Percentiles rank a stretch among this genome's conserved stretches.
Evolutionary conservation across 2,888 invertebrate genomes (phyloP).

Genomic region (Isotomurus palustris): DNA sequence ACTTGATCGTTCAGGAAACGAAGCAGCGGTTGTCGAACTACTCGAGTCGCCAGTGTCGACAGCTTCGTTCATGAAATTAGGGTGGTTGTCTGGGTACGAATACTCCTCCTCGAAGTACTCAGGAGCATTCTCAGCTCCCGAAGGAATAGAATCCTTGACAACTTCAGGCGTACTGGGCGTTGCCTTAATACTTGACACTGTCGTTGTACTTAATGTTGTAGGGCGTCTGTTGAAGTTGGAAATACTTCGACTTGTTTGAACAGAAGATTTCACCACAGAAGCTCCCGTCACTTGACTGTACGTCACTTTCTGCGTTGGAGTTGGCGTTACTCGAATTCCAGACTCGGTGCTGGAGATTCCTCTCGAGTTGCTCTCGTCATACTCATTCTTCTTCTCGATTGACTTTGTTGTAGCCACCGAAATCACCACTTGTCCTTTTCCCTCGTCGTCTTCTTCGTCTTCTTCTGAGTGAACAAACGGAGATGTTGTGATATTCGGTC

Average conservation of each 20-base stretch:
- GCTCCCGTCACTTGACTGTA: conserved; percentile 43
- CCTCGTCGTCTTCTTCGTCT: conserved; percentile 20
- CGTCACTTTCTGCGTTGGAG: conserved; percentile 48
- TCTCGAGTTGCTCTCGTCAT: conserved; percentile 20
- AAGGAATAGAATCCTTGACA: conserved; percentile 33
- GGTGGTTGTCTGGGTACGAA: conserved; percentile 46
- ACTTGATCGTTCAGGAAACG: too few relatives aligned
- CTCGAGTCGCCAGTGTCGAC: conserved; percentile 16
- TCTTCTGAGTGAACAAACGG: too few relatives aligned
- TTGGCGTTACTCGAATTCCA: conserved; percentile 50
- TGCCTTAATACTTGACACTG: conserved; percentile 64
- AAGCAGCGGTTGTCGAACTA: neutral
- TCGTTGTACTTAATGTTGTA: neutral
- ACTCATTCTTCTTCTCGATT: too few relatives aligned
- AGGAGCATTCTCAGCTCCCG: conserved; percentile 35
- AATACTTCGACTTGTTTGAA: conserved; percentile 80
- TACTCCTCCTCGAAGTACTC: conserved; percentile 48
- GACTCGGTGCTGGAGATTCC: too few relatives aligned
- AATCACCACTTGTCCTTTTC: conserved; percentile 29
- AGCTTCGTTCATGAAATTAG: conserved; percentile 45
- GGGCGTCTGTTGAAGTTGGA: conserved; percentile 52
- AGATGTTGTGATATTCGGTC: conserved; percentile 29
- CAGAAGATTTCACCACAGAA: conserved; percentile 70
- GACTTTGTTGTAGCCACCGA: conserved; percentile 44
- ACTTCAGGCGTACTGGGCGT: conserved; percentile 56